Evolutionary conservation across 2,888 invertebrate genomes (phyloP).

Genomic region (Leuctra nigra): DNA sequence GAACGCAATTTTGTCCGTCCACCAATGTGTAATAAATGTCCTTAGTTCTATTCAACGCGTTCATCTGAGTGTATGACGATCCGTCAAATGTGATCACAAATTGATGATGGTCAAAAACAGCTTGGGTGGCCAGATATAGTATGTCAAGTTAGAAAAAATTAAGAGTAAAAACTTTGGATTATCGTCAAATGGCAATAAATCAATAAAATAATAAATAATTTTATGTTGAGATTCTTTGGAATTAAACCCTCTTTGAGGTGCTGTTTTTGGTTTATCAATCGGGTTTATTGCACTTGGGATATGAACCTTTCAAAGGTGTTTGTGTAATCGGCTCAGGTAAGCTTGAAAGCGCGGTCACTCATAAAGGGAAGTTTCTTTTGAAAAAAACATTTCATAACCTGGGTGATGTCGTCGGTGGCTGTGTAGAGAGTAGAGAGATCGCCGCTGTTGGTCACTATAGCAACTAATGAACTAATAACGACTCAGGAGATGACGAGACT

Average conservation of each 20-base stretch:
- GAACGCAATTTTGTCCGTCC: constrained; percentile 9
- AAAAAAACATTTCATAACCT: constrained; percentile 7
- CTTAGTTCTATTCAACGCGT: constrained; percentile 40
- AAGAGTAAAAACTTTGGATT: neutral
- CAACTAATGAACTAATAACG: constrained; percentile 16
- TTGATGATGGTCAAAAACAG: constrained; percentile 22
- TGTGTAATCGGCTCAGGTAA: constrained; percentile 9
- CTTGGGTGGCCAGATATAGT: constrained; percentile 22
- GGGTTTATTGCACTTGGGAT: too few relatives aligned
- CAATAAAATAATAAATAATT: constrained; percentile 11
- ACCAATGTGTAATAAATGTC: constrained; percentile 3
- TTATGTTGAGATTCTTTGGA: neutral
- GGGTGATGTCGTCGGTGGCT: neutral
- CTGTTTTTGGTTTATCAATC: too few relatives aligned
- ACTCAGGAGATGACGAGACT: neutral
- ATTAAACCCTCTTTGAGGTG: neutral
- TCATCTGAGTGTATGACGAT: constrained; percentile 31
- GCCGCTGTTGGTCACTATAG: constrained; percentile 11
- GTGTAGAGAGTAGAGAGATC: neutral
- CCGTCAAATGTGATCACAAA: constrained; percentile 20
- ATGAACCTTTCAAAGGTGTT: neutral
- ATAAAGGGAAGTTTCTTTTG: constrained; percentile 8
- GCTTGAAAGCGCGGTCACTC: constrained; percentile 1
- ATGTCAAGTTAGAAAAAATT: constrained; percentile 7
- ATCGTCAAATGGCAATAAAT: neutral